Percentiles rank a stretch among this genome's conserved stretches.
phyloP scores from a whole-genome alignment of 2,797 vertebrate species.

The Micrastur ruficollis region DNA sequence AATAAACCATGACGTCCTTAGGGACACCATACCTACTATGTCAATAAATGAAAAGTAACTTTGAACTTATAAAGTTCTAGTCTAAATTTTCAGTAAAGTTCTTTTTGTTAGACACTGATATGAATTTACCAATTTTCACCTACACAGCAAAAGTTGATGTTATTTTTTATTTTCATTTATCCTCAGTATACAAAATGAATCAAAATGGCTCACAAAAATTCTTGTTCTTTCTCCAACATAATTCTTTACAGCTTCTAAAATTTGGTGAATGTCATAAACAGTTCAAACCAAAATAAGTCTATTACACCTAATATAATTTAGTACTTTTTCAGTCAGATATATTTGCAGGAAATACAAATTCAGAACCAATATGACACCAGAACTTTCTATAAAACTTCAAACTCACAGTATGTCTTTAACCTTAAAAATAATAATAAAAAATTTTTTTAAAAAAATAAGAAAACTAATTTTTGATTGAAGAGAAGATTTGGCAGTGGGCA shows the following conservation, averaged over 20 bases:
- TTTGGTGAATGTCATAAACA: not conserved
- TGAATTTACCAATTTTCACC: not conserved
- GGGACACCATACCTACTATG: not conserved
- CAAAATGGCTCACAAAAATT: not conserved
- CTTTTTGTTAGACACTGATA: not conserved
- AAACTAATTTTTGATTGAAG: not conserved
- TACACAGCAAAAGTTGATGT: not conserved
- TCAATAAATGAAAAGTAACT: not conserved
- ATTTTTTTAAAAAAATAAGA: no score
- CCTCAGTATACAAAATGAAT: not conserved
- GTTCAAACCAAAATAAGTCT: not conserved
- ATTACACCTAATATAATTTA: not conserved
- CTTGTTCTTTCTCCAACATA: not conserved
- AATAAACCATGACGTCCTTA: not conserved
- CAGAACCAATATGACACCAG: not conserved
- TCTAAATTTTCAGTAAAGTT: not conserved
- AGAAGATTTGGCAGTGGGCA: not conserved
- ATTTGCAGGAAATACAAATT: not conserved
- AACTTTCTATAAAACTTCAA: not conserved
- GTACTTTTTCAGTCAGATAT: not conserved
- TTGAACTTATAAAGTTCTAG: not conserved
- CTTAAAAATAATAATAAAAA: not conserved
- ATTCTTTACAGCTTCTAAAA: not conserved
- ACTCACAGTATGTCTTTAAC: not conserved
- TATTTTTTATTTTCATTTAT: not conserved